These are phyloP conservation scores for Nothobranchius furzeri DNA, from an alignment of 2,113 vertebrate species.

Conservation along the genomic window DNA sequence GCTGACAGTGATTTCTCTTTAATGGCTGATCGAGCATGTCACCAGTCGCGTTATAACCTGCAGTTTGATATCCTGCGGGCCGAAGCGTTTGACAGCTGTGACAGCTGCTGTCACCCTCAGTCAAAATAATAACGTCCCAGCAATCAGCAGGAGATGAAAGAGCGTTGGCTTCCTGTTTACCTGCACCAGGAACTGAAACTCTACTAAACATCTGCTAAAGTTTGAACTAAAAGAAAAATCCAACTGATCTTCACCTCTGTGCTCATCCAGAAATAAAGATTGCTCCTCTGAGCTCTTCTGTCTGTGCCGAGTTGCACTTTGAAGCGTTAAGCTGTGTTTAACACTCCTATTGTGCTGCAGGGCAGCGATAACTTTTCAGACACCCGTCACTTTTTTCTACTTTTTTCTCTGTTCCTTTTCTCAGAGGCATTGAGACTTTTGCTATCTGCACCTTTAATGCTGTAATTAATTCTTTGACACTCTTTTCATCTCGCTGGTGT, in stretches of 20 bases:
- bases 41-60: slow-evolving; percentile 62
- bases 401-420: slow-evolving; percentile 41
- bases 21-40: slow-evolving; percentile 73
- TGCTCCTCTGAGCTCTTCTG: slow-evolving; percentile 24
- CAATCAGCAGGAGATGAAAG: slow-evolving; percentile 65
- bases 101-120: slow-evolving; percentile 68
- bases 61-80: slow-evolving; percentile 66
- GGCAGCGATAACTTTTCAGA: slow-evolving; percentile 65
- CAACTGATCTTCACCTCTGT: slow-evolving; percentile 28
- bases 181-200: slow-evolving; percentile 11
- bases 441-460: slow-evolving; percentile 67
- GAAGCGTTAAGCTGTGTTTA: slow-evolving; percentile 67
- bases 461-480: slow-evolving; percentile 71
- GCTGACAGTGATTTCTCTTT: slow-evolving; percentile 71
- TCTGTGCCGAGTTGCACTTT: slow-evolving; percentile 43
- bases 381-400: slow-evolving; percentile 36
- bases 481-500: slow-evolving; percentile 55
- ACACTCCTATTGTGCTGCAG: slow-evolving; percentile 61
- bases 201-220: slow-evolving; percentile 28
- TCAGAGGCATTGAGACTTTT: slow-evolving; percentile 48
- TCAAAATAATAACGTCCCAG: slow-evolving; percentile 60
- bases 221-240: slow-evolving; percentile 23
- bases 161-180: slow-evolving; percentile 21
- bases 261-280: slow-evolving; percentile 43
- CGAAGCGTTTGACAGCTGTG: slow-evolving; percentile 58